Evolutionary conservation across 2,888 invertebrate genomes (phyloP).

Genomic region (Eilema caniola): DNA sequence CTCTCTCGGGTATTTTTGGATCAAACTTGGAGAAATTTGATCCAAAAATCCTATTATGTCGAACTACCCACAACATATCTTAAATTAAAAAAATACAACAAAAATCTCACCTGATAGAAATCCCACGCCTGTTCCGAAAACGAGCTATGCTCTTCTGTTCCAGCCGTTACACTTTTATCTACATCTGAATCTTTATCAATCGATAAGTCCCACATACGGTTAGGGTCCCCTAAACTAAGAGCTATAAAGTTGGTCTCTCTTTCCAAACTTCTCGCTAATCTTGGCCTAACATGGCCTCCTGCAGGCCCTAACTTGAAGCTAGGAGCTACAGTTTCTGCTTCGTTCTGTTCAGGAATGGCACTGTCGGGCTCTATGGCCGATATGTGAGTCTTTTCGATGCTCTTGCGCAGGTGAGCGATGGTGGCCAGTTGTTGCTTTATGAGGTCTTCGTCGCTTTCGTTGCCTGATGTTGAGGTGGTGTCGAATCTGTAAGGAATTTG

Average conservation of each 20-base stretch:
- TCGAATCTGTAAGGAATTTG: slow-evolving; percentile 74
- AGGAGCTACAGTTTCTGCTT: slow-evolving; percentile 82
- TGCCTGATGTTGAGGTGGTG: slow-evolving; percentile 88
- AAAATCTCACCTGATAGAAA: slow-evolving; percentile 92
- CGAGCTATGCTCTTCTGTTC: slow-evolving; percentile 92
- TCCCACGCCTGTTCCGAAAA: slow-evolving; percentile 98
- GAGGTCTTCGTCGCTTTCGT: slow-evolving; percentile 89
- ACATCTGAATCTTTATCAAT: slow-evolving; percentile 83
- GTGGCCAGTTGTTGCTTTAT: slow-evolving; percentile 74
- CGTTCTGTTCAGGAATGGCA: slow-evolving; percentile 78
- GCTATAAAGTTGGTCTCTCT: slow-evolving; percentile 76
- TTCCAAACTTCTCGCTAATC: slow-evolving; percentile 74
- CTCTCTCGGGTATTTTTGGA: no score
- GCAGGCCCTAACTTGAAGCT: slow-evolving; percentile 89
- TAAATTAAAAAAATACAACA: background rate
- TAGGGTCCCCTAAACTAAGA: slow-evolving; percentile 78
- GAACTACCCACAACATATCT: background rate
- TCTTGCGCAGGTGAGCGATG: slow-evolving; percentile 76
- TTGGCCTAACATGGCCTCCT: slow-evolving; percentile 77
- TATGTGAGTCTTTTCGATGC: slow-evolving; percentile 83
- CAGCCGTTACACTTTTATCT: slow-evolving; percentile 88
- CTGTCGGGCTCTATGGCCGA: slow-evolving; percentile 70
- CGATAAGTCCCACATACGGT: slow-evolving; percentile 77
- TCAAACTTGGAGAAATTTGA: no score
- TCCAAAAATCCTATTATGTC: no score